A percentile compares a stretch with the other conserved stretches of the same genome.
Conservation (phyloP, 2,113 vertebrate genomes). For the Cyanoramphus novaezelandiae region DNA sequence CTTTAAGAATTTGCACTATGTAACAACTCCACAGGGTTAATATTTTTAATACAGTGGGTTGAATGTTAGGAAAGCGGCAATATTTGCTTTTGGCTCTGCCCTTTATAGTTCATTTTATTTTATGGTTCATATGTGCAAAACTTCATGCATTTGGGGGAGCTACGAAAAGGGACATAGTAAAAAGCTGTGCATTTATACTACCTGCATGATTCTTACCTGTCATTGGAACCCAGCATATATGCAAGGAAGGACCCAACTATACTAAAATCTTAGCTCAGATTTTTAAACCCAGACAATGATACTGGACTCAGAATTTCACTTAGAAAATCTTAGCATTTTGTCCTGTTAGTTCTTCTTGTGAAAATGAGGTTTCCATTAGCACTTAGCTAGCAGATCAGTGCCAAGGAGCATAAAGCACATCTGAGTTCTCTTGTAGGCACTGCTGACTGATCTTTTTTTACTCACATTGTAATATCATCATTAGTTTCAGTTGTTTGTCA, state of each 20-base stretch:
- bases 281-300: neutral
- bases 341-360: neutral
- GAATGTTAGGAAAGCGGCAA: neutral
- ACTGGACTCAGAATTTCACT: neutral
- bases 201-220: neutral
- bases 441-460: neutral
- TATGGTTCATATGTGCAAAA: neutral
- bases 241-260: neutral
- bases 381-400: neutral
- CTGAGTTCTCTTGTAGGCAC: neutral
- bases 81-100: neutral
- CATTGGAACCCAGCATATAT: neutral
- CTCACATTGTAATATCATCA: neutral
- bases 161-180: neutral
- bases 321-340: neutral
- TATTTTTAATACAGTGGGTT: neutral
- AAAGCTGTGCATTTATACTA: neutral
- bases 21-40: neutral
- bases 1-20: neutral
- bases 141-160: neutral
- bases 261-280: neutral
- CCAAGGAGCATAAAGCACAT: neutral
- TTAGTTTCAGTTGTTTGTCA: neutral
- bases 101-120: neutral
- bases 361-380: neutral